Percentiles rank a stretch among this genome's conserved stretches.
phyloP scores from a whole-genome alignment of 1,140 invertebrate species.

The Dreissena polymorpha region DNA sequence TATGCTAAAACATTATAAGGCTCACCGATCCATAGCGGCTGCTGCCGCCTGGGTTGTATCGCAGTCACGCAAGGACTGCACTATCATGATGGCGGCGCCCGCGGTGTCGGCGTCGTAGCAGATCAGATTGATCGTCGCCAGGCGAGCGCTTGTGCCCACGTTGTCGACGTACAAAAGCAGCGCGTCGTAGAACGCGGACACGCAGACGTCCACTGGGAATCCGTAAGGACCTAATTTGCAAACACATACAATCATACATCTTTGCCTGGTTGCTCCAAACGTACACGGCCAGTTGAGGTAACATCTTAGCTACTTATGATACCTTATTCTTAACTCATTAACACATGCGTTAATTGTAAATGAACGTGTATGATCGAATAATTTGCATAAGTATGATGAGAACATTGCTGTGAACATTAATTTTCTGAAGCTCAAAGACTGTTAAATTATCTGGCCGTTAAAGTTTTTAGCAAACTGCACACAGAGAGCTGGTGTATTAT shows the following conservation, averaged over 20 bases:
- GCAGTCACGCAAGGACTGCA: constrained; percentile 56
- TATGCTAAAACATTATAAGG: too few species aligned
- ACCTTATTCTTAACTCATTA: constrained; percentile 17
- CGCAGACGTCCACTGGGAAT: constrained; percentile 61
- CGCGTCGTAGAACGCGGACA: constrained; percentile 59
- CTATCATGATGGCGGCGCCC: constrained; percentile 54
- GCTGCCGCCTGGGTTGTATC: constrained; percentile 37
- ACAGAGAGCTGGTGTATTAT: too few species aligned
- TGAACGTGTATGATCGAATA: too few species aligned
- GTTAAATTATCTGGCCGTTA: too few species aligned
- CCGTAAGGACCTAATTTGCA: constrained; percentile 53
- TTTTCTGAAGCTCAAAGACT: too few species aligned
- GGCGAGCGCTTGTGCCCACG: constrained; percentile 9
- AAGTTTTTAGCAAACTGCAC: too few species aligned
- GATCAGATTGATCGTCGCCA: constrained; percentile 50
- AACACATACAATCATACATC: background rate
- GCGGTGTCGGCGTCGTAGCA: constrained; percentile 57
- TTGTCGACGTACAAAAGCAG: constrained; percentile 34
- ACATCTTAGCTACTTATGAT: background rate
- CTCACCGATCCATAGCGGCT: constrained; percentile 51
- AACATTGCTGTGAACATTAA: too few species aligned
- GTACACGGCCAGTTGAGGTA: too few species aligned
- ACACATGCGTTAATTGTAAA: too few species aligned
- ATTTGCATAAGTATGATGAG: too few species aligned
- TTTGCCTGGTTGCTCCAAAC: too few species aligned